Base-by-base conservation (phyloP, 2,888 invertebrate species). In the Alitta virens region DNA sequence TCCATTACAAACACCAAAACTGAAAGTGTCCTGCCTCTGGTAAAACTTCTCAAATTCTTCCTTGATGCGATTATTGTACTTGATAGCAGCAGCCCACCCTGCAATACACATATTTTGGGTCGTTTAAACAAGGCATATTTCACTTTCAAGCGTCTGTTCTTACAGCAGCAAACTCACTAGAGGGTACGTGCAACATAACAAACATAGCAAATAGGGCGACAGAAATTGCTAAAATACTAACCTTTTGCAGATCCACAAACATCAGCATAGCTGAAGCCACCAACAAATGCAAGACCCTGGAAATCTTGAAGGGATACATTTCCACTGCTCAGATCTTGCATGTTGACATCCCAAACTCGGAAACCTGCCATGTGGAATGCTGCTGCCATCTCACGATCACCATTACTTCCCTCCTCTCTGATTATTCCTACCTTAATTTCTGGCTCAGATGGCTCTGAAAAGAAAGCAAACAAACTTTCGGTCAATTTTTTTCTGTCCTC, bases 191-290 rank as follows among this genome's bases (percentile, higher is more conserved):
- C n/a, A n/a, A n/a, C n/a, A n/a, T n/a, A n/a, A n/a, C n/a, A n/a
- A n/a, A n/a, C n/a, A n/a, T n/a, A n/a, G n/a, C n/a, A n/a, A n/a
- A n/a, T n/a, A n/a, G n/a, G n/a, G n/a, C n/a, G n/a, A n/a, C n/a
- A n/a, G n/a, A n/a, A n/a, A n/a, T n/a, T n/a, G n/a, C n/a, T n/a
- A n/a, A n/a, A n/a, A n/a, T n/a, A n/a, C 38, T 26, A 56, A 80
- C 83, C 85, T 85, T 95, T 97, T 0, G 94, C 97, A 0, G 97
- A 96, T 3, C 98, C 98, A 56, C 97, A 85, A 0, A 97, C 98
- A 90, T 94, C 94, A 50, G 95, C 97, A 82, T 96, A 98, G 82
- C 96, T 97, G 82, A 99, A 99, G n/a, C 99, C 99, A 51, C 95
- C 98, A 0, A 97, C 97, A 81, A 98, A 98, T 54, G 94, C 88